Evolutionary conservation across 2,113 vertebrate species (phyloP).

Genomic region (Embiotoca jacksoni): DNA sequence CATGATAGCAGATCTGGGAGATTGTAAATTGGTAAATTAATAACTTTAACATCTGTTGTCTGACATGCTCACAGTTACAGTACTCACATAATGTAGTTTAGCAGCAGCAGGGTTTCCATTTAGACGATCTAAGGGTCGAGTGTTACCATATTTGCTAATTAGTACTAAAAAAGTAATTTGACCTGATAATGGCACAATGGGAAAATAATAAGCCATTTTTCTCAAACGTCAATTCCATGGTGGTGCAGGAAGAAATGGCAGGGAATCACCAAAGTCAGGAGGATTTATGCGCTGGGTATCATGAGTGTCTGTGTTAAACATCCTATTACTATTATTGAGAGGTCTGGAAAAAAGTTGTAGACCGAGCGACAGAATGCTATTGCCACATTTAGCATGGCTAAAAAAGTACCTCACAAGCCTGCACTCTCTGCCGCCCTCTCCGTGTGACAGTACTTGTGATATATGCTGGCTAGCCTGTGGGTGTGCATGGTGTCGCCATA

Average conservation of each 20-base stretch:
- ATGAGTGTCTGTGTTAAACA: neutral
- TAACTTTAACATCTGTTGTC: no score
- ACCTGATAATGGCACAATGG: neutral
- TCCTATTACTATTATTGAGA: neutral
- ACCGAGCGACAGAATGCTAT: neutral
- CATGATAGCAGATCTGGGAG: no score
- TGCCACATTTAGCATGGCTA: neutral
- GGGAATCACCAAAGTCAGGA: neutral
- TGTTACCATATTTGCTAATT: conserved; percentile 13
- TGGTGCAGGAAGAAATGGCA: neutral
- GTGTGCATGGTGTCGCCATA: conserved; percentile 72
- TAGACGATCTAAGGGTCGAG: neutral
- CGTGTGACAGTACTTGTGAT: conserved; percentile 65
- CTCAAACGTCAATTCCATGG: neutral
- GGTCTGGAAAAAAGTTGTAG: neutral
- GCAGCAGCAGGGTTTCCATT: no score
- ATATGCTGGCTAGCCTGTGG: conserved; percentile 60
- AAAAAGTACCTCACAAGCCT: conserved; percentile 9
- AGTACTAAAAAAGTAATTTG: neutral
- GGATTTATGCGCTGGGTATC: neutral
- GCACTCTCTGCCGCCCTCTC: conserved; percentile 23
- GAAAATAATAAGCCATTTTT: conserved; percentile 5
- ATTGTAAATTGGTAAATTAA: no score
- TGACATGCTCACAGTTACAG: no score
- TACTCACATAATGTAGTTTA: no score